Evolutionary conservation across 2,888 invertebrate genomes (phyloP), one percentile per base, ranked within the genome.

Genomic region (Drosophila fungiperda): DNA sequence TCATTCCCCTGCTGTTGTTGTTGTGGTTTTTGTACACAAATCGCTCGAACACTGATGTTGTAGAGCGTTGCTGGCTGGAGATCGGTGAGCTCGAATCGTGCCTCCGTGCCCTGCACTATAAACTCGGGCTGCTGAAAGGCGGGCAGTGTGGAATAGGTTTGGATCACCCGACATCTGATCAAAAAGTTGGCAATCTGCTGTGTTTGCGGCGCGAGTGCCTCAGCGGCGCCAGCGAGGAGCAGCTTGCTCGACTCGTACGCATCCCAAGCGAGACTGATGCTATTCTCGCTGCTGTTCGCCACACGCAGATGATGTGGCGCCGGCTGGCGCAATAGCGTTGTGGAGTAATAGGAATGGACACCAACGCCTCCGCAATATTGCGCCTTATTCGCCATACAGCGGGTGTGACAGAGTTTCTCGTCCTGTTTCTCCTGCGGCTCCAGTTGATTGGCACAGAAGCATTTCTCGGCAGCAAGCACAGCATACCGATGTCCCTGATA

Each of bases 61-160:
- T 98, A 98, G 65, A 94, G 94, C 0, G 96, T 96, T 1, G 96
- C 97, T 0, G 97, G 96, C 75, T 96, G 95, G 3, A 98, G 92
- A 87, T 95, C 95, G 20, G 94, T 93, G 20, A 96, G 91, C 85
- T 95, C 95, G 40, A 94, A 94, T 73, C 94, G 93, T 26, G 94
- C 93, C 53, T 95, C 95, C 55, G 93, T 94, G 88, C 95, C 95
- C 17, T 95, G 94, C 35, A 95, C 94, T 73, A 94, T 94, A 94
- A 95, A 96, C 78, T 93, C 91, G 68, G 94, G 94, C 54, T 94
- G 93, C 26, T 94, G 93, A 29, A 92, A 92, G 7, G 94, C 89
- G 0, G 93, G 92, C 70, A 93, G 92, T 45, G 94, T 94, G 0
- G 95, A 94, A 87, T 94, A 96, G 0, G 96, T 95, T 79, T 94